Base-by-base conservation (phyloP, 2,113 vertebrate genomes). In the Aspiorhynchus laticeps region DNA sequence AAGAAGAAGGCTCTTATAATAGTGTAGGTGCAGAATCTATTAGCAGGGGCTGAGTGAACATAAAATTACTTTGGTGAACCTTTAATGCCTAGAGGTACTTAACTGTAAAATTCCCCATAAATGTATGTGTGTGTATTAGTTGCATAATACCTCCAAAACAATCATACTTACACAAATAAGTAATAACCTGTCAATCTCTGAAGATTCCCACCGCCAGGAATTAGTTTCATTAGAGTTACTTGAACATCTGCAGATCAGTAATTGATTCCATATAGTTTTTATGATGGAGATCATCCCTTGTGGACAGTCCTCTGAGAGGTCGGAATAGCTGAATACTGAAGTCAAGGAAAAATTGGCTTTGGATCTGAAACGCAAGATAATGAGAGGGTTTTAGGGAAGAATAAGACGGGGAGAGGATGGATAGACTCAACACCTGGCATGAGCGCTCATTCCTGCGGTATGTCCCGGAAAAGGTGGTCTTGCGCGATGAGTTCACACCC, bases 401-500 rank as follows among this genome's bases (percentile, higher is more conserved):
- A 87, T 83, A 73, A 86, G 88, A 81, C 79, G 36, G 43, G 77
- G 67, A 41, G 67, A 84, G 71, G 80, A 80, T 15, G 33, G 83
- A 84, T 87, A 53, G 43, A 81, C 69, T 87, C 46, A 17, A 87
- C 87, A 90, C 88, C 81, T 91, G 92, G 91, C 91, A 92, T 81
- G 85, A 86, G 33, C 48, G 21, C 33, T 83, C 59, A 91, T 94
- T 93, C 92, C 88, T 91, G 83, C 56, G 81, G 88, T 84, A 80
- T 90, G 75, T 91, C 91, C 89, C n/a, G 78, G 90, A 91, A 91
- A 90, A 86, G 77, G 83, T 90, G 79, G 86, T 84, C 88, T 76
- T 69, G 83, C 26, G n/a, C 43, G 28, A 80, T 53, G 65, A 41
- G 85, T 85, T 88, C 85, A 88, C 88, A 71, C 87, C 84, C 87